Base-by-base conservation (phyloP, 64 coral and sea anemone species). In the Montipora cactus region DNA sequence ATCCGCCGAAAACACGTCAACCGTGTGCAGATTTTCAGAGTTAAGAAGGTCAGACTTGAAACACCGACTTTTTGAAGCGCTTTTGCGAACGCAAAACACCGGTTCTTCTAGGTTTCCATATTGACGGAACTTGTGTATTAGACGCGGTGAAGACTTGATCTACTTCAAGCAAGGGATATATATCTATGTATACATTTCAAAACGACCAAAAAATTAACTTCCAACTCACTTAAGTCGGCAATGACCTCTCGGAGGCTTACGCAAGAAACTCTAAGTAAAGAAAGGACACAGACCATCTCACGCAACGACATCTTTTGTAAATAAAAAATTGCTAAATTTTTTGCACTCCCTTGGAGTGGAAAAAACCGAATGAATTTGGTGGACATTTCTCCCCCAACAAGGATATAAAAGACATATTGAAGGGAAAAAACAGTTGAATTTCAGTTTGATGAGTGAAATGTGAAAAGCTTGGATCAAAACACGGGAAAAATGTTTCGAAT, bases 281-380 rank as follows among this genome's bases (percentile, higher is more conserved):
- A 44, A 90, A 80, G 59, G 81, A 8, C 84, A 49, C 44, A 91
- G 92, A 91, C 75, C 82, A 37, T 96, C 87, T 93, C 68, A 78
- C 73, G 73, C 95, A 62, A 89, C 52, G 71, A 90, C 74, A 90
- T 84, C 95, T 89, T 78, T 81, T 77, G 79, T 90, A 77, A 78
- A 94, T 79, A 84, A 90, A 90, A 85, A 90, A 90, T 70, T 77
- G 83, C 85, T 49, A 59, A 71, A 79, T 77, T 72, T 83, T 74
- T 49, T 77, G 67, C 71, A 57, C 9, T 64, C 68, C 71, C 73
- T 90, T 55, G 88, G 25, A 69, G 72, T 57, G 58, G 88, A 77
- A 85, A 83, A 49, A 81, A 84, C 50, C 59, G 75, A 23, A 44
- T 80, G 75, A 72, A 62, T 64, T 9, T 45, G 47, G 18, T 49